Evolutionary conservation across 2,888 invertebrate species (phyloP).

Genomic region (Drosophila picticornis): DNA sequence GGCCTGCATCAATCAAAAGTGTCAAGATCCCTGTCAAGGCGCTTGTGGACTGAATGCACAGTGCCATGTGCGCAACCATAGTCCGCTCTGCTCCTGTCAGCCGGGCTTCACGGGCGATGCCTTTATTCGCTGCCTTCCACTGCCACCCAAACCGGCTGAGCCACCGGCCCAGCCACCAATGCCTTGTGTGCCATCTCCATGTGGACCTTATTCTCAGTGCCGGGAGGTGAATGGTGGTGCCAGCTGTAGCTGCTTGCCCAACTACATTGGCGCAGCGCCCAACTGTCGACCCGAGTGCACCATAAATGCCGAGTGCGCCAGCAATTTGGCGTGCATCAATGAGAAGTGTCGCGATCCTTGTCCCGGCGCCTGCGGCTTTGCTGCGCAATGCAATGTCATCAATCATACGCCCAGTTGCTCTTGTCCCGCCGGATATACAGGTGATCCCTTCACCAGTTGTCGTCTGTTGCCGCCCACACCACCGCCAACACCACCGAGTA

Average conservation of each 20-base stretch:
- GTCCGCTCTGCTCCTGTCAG: slow-evolving; percentile 92
- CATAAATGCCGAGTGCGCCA: slow-evolving; percentile 90
- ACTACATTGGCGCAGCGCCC: slow-evolving; percentile 91
- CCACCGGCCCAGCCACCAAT: slow-evolving; percentile 81
- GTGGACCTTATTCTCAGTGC: slow-evolving; percentile 92
- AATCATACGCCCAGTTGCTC: slow-evolving; percentile 92
- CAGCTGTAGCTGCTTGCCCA: slow-evolving; percentile 90
- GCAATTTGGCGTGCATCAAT: slow-evolving; percentile 90
- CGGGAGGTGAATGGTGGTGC: slow-evolving; percentile 88
- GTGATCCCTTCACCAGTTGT: slow-evolving; percentile 92
- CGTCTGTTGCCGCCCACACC: slow-evolving; percentile 86
- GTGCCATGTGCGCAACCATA: slow-evolving; percentile 93
- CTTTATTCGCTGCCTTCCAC: slow-evolving; percentile 88
- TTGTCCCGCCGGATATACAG: slow-evolving; percentile 89
- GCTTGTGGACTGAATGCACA: slow-evolving; percentile 92
- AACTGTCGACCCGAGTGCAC: slow-evolving; percentile 92
- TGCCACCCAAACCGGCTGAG: slow-evolving; percentile 85
- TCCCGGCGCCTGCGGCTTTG: slow-evolving; percentile 90
- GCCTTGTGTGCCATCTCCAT: slow-evolving; percentile 92
- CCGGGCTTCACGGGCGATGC: slow-evolving; percentile 92
- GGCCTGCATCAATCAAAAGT: slow-evolving; percentile 92
- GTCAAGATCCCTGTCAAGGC: slow-evolving; percentile 92
- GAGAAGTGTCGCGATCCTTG: slow-evolving; percentile 92
- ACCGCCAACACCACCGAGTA: slow-evolving; percentile 77
- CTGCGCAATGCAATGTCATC: slow-evolving; percentile 90